Percentiles rank a stretch among this genome's conserved stretches.
Evolutionary conservation across 64 coral and sea anemone species (phyloP).

Genomic region (Montipora efflorescens): DNA sequence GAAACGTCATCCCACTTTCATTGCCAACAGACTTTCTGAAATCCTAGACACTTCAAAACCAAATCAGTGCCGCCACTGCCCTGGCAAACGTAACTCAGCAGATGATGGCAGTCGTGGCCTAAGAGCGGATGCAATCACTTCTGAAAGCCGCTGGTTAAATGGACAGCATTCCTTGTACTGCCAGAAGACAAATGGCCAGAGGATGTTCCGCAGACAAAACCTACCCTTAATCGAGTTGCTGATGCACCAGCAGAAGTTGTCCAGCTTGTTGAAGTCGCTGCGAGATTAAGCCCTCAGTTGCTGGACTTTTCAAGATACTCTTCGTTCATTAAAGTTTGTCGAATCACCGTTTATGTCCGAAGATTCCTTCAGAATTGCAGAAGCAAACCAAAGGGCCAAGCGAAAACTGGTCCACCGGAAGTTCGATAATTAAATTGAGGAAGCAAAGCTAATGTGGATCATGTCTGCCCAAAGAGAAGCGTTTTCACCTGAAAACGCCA

Average conservation of each 20-base stretch:
- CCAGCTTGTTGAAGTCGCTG: neutral
- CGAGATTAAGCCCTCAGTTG: neutral
- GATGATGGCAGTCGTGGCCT: too few species aligned
- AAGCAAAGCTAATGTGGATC: slow-evolving; percentile 8
- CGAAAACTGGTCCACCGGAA: neutral
- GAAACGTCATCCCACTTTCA: neutral
- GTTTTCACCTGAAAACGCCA: neutral
- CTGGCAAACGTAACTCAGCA: neutral
- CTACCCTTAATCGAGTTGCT: too few species aligned
- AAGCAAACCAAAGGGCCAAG: neutral
- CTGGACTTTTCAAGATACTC: too few species aligned
- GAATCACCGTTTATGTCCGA: neutral
- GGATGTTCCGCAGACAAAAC: too few species aligned
- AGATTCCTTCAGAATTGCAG: neutral
- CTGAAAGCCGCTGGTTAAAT: neutral
- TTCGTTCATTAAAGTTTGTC: neutral
- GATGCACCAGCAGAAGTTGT: neutral
- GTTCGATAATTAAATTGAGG: neutral
- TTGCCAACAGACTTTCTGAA: neutral
- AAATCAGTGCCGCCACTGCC: neutral
- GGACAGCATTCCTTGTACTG: too few species aligned
- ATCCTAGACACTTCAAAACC: neutral
- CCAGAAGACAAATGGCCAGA: too few species aligned
- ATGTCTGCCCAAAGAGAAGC: slow-evolving; percentile 1
- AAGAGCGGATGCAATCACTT: neutral